A percentile compares a stretch with the other conserved stretches of the same genome.
phyloP scores from a whole-genome alignment of 2,113 vertebrate species.

The Pelecanus crispus region DNA sequence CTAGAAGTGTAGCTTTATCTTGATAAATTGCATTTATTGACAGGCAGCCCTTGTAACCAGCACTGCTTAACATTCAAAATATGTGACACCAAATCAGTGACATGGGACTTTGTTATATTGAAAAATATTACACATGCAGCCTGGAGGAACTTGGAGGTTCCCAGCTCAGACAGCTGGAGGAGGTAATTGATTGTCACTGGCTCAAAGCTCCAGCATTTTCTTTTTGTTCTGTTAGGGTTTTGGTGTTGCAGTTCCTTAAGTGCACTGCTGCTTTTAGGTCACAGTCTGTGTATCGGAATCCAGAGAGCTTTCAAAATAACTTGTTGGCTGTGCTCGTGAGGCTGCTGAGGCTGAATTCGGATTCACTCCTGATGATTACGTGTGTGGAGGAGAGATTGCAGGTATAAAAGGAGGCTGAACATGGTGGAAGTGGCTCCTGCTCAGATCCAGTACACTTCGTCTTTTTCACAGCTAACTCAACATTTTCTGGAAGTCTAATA shows the following conservation, averaged over 20 bases:
- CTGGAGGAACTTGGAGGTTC: neutral
- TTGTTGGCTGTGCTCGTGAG: neutral
- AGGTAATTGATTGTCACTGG: neutral
- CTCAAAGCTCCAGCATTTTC: neutral
- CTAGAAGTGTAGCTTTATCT: neutral
- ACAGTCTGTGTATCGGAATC: neutral
- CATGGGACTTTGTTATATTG: neutral
- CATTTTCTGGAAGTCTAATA: neutral
- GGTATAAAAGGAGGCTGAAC: neutral
- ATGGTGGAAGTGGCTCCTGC: neutral
- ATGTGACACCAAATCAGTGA: neutral
- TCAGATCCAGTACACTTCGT: neutral
- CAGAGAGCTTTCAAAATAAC: neutral
- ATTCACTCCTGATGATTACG: no score
- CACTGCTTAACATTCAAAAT: neutral
- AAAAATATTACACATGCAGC: neutral
- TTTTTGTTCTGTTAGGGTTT: neutral
- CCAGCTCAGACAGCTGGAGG: neutral
- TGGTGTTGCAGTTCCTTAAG: neutral
- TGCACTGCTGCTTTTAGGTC: neutral
- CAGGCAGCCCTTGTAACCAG: neutral
- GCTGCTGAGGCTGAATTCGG: neutral
- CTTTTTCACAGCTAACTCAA: neutral
- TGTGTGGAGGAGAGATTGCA: neutral
- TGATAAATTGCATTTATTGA: neutral